These are phyloP conservation scores for Lacerta bilineata DNA, from an alignment of 2,797 vertebrate species.

Conservation along the genomic window DNA sequence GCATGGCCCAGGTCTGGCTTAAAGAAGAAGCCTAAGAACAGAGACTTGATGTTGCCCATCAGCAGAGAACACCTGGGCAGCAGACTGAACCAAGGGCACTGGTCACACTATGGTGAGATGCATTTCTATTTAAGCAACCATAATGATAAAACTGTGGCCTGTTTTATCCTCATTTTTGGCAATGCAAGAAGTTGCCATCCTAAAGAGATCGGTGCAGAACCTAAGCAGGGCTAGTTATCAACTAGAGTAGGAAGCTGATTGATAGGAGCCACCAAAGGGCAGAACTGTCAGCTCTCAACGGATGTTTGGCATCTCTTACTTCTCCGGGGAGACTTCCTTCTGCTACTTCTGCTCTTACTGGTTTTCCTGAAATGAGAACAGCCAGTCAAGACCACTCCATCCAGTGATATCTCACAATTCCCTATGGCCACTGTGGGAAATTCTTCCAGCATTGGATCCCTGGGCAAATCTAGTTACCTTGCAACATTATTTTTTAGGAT, in stretches of 20 bases:
- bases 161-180: background rate
- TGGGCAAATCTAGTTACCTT: background rate
- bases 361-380: slow-evolving; percentile 26
- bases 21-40: no score
- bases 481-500: background rate
- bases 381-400: background rate
- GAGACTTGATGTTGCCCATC: no score
- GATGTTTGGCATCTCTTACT: background rate
- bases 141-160: background rate
- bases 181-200: no score
- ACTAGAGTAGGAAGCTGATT: background rate
- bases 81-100: no score
- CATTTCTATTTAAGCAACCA: no score
- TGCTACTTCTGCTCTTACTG: slow-evolving; percentile 13
- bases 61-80: no score
- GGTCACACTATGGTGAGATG: no score
- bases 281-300: background rate
- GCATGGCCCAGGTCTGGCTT: no score
- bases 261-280: background rate
- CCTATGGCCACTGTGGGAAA: background rate
- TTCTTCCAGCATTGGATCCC: background rate
- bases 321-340: slow-evolving; percentile 24
- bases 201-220: background rate
- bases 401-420: no score
- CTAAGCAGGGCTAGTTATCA: background rate